Percentiles rank a stretch among this genome's conserved stretches.
phyloP scores from a whole-genome alignment of 2,113 vertebrate genomes.

The Ivindomyrus marchei region DNA sequence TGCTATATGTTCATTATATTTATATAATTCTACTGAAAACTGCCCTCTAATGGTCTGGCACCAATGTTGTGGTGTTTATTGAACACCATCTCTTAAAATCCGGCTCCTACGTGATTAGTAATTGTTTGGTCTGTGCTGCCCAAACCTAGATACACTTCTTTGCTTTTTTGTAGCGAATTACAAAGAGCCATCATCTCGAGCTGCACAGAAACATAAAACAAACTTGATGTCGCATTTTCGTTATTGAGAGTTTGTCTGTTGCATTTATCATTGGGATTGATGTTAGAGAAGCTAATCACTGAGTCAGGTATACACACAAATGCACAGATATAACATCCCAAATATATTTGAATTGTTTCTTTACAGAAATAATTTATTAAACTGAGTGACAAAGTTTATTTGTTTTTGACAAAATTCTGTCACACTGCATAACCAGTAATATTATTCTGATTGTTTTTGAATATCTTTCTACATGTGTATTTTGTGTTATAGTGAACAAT shows the following conservation, averaged over 20 bases:
- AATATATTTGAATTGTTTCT: background rate
- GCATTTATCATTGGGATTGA: background rate
- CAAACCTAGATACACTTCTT: background rate
- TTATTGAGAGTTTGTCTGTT: background rate
- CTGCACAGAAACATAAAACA: too few species aligned
- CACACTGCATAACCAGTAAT: background rate
- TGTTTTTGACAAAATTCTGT: background rate
- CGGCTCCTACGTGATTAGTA: background rate
- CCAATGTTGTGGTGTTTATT: background rate
- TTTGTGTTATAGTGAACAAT: background rate
- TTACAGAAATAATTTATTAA: background rate
- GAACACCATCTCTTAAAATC: background rate
- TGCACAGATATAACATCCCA: too few species aligned
- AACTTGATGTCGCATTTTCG: too few species aligned
- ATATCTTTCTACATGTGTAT: background rate
- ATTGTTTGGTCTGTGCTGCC: background rate
- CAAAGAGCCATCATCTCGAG: too few species aligned
- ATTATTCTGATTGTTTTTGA: background rate
- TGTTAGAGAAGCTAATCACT: background rate
- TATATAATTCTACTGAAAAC: background rate
- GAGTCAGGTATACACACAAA: background rate
- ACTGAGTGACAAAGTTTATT: background rate
- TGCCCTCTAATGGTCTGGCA: background rate
- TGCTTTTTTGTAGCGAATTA: too few species aligned
- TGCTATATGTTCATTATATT: background rate